Evolutionary conservation across 2,888 invertebrate genomes (phyloP), one percentile per base, ranked within the genome.

Genomic region (Hypsopygia costalis): DNA sequence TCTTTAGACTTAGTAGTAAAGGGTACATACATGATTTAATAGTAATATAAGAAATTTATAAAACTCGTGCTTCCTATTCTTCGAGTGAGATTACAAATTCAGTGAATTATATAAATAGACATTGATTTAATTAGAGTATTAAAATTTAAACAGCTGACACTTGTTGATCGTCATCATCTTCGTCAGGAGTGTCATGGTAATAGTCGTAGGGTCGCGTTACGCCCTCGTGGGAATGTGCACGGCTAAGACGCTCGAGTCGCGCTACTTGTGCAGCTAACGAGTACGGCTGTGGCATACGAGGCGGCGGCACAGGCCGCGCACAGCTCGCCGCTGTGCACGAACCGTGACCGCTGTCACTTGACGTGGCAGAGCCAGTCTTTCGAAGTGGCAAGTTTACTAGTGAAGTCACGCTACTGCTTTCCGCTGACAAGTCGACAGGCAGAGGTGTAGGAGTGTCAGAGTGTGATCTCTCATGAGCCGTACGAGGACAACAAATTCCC

Each of bases 321-420:
- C 82, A 77, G 40, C 57, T 61, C 21, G 74, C 62, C 34, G 81
- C 71, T 30, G 79, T 92, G 71, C 94, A 94, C 42, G 95, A 95
- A 63, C 95, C 95, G 87, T 95, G 95, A 66, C 96, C 96, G 70
- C 95, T 95, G 89, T 96, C 97, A 82, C 96, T 97, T 65, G 97
- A 97, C 61, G 97, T 96, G 68, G 96, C 95, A 60, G 97, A 96
- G 79, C 95, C 95, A 35, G 95, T 96, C 89, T 97, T 97, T 56
- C 97, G 90, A 58, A 96, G 87, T 48, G 97, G 96, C 81, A 97
- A 91, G 90, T 96, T 97, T 69, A 96, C 95, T 62, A 97, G 92
- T 46, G 97, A 97, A 40, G 97, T 96, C 49, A 98, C 97, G 76
- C 97, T 97, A 79, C 97, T 97, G 81, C 97, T 97, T 85, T 98